Evolutionary conservation across 2,797 vertebrate genomes (phyloP).

Genomic region (Bucorvus abyssinicus): DNA sequence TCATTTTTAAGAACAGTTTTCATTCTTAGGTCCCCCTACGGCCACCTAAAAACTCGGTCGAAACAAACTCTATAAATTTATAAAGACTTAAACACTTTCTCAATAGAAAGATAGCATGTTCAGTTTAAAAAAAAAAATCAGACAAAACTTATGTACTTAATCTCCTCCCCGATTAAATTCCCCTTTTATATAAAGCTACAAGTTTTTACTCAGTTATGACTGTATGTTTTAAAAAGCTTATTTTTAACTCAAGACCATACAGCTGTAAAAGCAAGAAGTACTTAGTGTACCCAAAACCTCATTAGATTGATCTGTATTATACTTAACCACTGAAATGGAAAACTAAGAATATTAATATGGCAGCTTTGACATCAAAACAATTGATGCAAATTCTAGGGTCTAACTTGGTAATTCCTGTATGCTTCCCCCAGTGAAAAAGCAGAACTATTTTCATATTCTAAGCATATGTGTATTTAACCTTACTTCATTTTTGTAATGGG

Average conservation of each 20-base stretch:
- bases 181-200: neutral
- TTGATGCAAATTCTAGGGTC: constrained; percentile 74
- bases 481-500: neutral
- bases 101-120: accelerated
- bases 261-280: constrained; percentile 31
- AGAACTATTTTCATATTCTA: constrained; percentile 55
- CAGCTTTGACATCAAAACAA: constrained; percentile 72
- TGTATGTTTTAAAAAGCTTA: constrained; percentile 21
- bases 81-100: neutral
- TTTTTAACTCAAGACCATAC: constrained; percentile 35
- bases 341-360: constrained; percentile 72
- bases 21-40: neutral
- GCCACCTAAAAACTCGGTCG: neutral
- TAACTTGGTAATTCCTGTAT: constrained; percentile 70
- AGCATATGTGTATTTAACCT: constrained; percentile 32
- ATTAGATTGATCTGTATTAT: constrained; percentile 69
- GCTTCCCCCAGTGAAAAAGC: constrained; percentile 51
- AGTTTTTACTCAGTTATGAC: constrained; percentile 23
- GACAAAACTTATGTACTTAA: neutral
- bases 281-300: constrained; percentile 47
- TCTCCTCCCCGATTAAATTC: neutral
- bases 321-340: constrained; percentile 69
- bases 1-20: neutral
- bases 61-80: neutral
- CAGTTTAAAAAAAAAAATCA: neutral